Conservation (phyloP, 2,888 invertebrate species). For the Pheosia gnoma region DNA sequence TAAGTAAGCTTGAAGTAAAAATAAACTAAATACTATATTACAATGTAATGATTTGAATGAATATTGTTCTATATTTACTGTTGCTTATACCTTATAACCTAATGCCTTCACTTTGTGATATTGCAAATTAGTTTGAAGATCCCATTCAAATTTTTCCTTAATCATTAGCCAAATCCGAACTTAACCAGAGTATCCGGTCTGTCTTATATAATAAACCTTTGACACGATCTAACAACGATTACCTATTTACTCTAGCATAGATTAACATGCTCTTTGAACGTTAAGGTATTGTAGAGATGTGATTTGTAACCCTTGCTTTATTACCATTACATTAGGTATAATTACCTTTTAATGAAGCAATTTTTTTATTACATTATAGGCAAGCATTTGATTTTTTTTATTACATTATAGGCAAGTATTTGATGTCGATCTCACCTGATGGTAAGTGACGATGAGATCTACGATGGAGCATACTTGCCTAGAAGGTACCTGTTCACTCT, state of each 20-base stretch:
- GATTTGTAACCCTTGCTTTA: background rate
- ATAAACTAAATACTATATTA: no score
- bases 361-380: no score
- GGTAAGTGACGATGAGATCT: no score
- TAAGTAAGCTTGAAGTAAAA: no score
- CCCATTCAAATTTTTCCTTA: slow-evolving; percentile 8
- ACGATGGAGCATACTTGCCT: no score
- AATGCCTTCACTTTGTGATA: slow-evolving; percentile 16
- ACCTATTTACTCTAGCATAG: slow-evolving; percentile 10
- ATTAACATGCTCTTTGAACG: slow-evolving; percentile 11
- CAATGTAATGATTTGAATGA: no score
- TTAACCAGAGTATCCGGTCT: slow-evolving; percentile 11
- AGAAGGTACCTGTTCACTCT: no score
- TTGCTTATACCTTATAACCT: slow-evolving; percentile 6
- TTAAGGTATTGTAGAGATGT: background rate
- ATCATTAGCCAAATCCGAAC: slow-evolving; percentile 10
- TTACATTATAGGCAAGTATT: no score
- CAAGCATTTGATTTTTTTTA: no score
- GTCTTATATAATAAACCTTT: slow-evolving; percentile 10
- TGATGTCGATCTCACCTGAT: no score
- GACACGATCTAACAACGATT: slow-evolving; percentile 8
- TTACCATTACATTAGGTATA: no score
- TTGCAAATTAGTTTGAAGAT: slow-evolving; percentile 7
- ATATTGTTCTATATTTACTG: background rate
- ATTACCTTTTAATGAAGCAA: no score